Base-by-base conservation (phyloP, 2,797 vertebrate genomes). In the Chromis chromis region DNA sequence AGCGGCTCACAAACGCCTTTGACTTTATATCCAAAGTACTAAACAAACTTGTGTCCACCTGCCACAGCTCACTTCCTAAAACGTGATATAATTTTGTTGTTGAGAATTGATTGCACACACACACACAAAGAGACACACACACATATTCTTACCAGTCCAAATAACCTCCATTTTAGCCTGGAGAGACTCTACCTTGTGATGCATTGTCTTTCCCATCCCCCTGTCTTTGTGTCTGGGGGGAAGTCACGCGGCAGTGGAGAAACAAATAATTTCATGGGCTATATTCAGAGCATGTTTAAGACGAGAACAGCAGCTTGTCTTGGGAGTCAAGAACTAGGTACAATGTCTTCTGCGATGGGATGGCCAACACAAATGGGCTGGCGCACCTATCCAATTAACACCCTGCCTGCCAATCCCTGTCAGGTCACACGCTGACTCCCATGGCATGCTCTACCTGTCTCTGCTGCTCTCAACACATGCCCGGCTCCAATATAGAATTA, bases 351-450 rank as follows among this genome's bases (percentile, higher is more conserved):
- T 93, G 94, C 94, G 81, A 76, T 75, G 94, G 95, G 96, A 96
- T 78, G 94, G 95, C 94, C 89, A 94, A 95, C 94, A 93, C 95
- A 94, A 95, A 94, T 94, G 95, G 95, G 95, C 96, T 92, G 95
- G 94, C 86, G 95, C 96, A 96, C 96, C 96, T 96, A 95, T 94
- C 96, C 96, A 98, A 97, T 98, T 98, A 98, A 96, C 96, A 97
- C 96, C 94, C 95, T 90, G 95, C 95, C 96, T 94, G 94, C 95
- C 96, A 97, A 96, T 96, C 95, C 94, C 93, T 91, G 81, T 92
- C 93, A 96, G 96, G 96, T 96, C 95, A 96, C 92, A 92, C 92
- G 89, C 94, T 94, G 94, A 87, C 94, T 94, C 95, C 95, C 92
- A 93, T 87, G 85, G 93, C 93, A 93, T 90, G 93, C 95, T 95